Base-by-base conservation (phyloP, 35 echinoderm and acorn worm species). In the Holothuria glaberrima region DNA sequence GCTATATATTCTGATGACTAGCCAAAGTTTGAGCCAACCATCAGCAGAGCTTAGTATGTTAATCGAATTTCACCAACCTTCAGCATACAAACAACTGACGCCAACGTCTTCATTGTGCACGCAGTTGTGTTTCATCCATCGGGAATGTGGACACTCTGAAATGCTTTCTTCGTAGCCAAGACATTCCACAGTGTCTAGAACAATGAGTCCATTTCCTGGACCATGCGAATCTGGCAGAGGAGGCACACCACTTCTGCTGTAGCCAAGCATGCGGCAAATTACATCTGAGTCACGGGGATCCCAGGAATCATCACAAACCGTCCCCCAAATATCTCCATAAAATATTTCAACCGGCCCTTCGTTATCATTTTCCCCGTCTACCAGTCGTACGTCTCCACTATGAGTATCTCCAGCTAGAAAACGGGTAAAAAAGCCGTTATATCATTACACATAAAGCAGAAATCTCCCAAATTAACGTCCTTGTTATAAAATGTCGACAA, bases 211-310 rank as follows among this genome's bases (percentile, higher is more conserved):
- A 19, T 26, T 27, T 70, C 67, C 65, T 13, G 16, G 0, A 25
- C 65, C 67, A 27, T 70, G 26, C 6, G 26, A n/a, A 25, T n/a
- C 32, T 14, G 32, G 32, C 26, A 29, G 24, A 29, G 67, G 67
- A n/a, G 67, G 67, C 19, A 38, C 29, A 19, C 14, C 45, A 36
- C 74, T 36, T 28, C 74, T 20, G 41, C 21, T 33, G 68, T 82
- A 83, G 2, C 89, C 89, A 32, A 90, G 89, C 30, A 66, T 63
- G 20, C 75, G 30, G 26, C 89, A 90, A 17, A 82, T 75, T 5
- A 90, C 76, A 56, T 90, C 48, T 7, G 89, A 38, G 32, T 90
- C 89, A 20, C 54, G 52, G 27, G 65, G 19, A 31, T 66, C 89
- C 89, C 89, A 90, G n/a, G n/a, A n/a, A n/a, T n/a, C n/a, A n/a